Base-by-base conservation (phyloP, 2,888 invertebrate species). In the Keiferia lycopersicella region DNA sequence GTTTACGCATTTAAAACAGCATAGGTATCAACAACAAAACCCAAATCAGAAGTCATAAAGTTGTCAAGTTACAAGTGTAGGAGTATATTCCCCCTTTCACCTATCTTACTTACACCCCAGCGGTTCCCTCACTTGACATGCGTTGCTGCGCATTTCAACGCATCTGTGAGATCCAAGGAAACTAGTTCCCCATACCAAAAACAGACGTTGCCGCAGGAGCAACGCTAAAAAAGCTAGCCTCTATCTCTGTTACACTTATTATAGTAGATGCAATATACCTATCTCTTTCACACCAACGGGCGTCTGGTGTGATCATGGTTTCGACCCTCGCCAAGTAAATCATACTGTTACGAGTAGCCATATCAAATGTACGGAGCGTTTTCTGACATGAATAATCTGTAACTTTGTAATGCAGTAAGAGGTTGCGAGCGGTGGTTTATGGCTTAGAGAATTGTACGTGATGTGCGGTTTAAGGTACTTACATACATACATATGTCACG, bases 41-140 rank as follows among this genome's bases (percentile, higher is more conserved):
- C 30, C 18, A 34, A 56, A n/a, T n/a, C 57, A 45, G 58, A 61
- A 62, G 62, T 64, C 22, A 62, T 67, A 67, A 68, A 65, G 66
- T 68, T 67, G 67, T 66, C 65, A 69, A 71, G 69, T 71, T 69
- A 69, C 65, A 65, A 64, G 65, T 65, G 39, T 22, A 26, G 30
- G 56, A n/a, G 30, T 7, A n/a, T 34, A 26, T 26, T 11, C 26
- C n/a, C 30, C 56, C 56, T n/a, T 16, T n/a, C 56, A n/a, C 34
- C 30, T 34, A 34, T 12, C 56, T 14, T n/a, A 22, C 11, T 10
- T 7, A 26, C 34, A 34, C n/a, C 34, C 34, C 30, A n/a, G n/a
- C n/a, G n/a, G n/a, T n/a, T n/a, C n/a, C n/a, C n/a, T n/a, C n/a
- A n/a, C n/a, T n/a, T n/a, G n/a, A n/a, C n/a, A n/a, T n/a, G n/a